Conservation (phyloP, 2,113 vertebrate species). For the Anarhynchus alexandrinus region DNA sequence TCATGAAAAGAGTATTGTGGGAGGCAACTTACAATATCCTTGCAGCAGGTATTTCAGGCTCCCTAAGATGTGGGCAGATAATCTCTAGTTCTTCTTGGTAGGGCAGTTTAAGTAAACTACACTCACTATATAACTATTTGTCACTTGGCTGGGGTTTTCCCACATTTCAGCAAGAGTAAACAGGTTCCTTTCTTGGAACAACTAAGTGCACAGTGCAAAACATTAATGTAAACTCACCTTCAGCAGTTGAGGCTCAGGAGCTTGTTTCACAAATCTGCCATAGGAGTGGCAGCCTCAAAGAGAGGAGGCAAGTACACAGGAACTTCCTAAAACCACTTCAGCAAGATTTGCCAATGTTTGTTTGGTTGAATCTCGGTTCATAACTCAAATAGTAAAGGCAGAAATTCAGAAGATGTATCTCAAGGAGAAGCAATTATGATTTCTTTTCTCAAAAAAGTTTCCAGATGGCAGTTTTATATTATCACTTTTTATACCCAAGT, state of each 20-base stretch:
- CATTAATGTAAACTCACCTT: not conserved
- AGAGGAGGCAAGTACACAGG: not conserved
- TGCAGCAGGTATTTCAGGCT: not conserved
- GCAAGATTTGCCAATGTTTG: not conserved
- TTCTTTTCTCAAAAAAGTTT: not conserved
- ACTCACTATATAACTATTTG: not conserved
- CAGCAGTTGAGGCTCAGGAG: not conserved
- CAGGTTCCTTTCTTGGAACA: not conserved
- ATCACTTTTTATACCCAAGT: not conserved
- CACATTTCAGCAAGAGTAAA: not conserved
- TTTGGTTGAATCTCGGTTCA: not conserved
- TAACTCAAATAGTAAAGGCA: not conserved
- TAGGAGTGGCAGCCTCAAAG: not conserved
- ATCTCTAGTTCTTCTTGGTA: not conserved
- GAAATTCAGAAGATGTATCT: not conserved
- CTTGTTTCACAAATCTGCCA: not conserved
- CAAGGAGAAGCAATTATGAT: not conserved
- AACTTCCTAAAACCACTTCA: not conserved
- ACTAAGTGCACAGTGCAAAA: not conserved
- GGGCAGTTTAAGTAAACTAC: not conserved
- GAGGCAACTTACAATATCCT: not conserved
- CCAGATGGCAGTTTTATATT: not conserved
- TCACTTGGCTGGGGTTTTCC: not conserved
- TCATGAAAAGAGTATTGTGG: not conserved
- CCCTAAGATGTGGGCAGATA: too few species aligned